phyloP scores from a whole-genome alignment of 2,113 vertebrate species.

The Cyanoramphus novaezelandiae region DNA sequence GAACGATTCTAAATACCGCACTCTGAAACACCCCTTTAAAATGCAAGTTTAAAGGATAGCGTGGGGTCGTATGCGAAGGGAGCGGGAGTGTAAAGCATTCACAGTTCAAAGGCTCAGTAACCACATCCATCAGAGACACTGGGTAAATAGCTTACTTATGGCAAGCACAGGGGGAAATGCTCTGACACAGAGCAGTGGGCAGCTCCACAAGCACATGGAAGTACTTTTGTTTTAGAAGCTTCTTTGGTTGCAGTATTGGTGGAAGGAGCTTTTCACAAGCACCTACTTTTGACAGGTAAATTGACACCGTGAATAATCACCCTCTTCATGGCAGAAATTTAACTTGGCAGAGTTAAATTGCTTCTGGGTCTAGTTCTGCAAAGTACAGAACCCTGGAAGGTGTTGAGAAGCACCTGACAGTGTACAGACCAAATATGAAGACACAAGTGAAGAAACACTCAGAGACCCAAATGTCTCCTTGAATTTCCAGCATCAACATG shows the following conservation, averaged over 20 bases:
- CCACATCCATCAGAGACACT: neutral
- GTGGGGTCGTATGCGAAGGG: neutral
- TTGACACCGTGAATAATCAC: neutral
- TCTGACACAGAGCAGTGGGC: neutral
- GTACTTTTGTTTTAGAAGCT: neutral
- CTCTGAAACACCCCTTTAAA: neutral
- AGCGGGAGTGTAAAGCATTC: neutral
- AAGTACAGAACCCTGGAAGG: neutral
- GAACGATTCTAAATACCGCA: neutral
- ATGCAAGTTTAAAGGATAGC: neutral
- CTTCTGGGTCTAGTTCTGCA: constrained; percentile 7
- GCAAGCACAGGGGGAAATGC: neutral
- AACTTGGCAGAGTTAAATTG: neutral
- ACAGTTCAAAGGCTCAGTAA: constrained; percentile 36
- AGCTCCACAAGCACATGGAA: constrained; percentile 30
- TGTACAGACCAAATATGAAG: constrained; percentile 14
- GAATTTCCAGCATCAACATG: neutral
- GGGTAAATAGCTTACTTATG: constrained; percentile 22
- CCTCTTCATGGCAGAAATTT: neutral
- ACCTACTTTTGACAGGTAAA: constrained; percentile 11
- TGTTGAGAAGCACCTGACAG: constrained; percentile 21
- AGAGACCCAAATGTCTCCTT: neutral
- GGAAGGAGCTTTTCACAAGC: neutral
- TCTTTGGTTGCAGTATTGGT: neutral
- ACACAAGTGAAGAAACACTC: neutral